Base-by-base conservation (phyloP, 2,888 invertebrate genomes). In the Terebella lapidaria region DNA sequence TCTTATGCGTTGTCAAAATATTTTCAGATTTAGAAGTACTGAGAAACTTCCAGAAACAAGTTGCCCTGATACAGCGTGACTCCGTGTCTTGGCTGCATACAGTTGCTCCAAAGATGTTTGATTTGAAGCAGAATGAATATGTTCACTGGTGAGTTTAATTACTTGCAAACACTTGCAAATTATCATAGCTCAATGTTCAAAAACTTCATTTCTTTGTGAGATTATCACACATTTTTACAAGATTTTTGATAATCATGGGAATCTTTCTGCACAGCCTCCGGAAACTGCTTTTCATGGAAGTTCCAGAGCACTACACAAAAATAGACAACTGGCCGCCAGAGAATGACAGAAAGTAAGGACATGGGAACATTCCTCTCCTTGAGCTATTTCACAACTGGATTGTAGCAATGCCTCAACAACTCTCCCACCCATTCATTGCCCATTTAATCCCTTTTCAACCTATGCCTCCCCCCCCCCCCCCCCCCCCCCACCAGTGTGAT, bases 71-170 rank as follows among this genome's bases (percentile, higher is more conserved):
- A 68, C 94, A 96, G 81, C 84, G 89, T 67, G 90, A 93, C 72
- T 88, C 91, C 28, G 86, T 94, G 0, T 87, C 87, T 71, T 96
- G 95, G 95, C 83, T 96, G 75, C 89, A 92, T 69, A 89, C 89
- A 67, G 85, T 87, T 4, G 92, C 90, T 2, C 86, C 88, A 55
- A 85, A 87, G 61, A 83, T 89, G 64, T 92, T 89, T 78, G 84
- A 87, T 26, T 87, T 92, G 2, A 85, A 85, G 28, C 82, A 87
- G 0, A 84, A 84, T 30, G 92, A 92, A 72, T 90, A 88, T 74
- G 85, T 88, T 69, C 88, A 88, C 71, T 69, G 72, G 73, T 73
- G 61, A 56, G 61, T 66, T 49, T n/a, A n/a, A n/a, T n/a, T n/a
- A n/a, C n/a, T n/a, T n/a, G n/a, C n/a, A n/a, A n/a, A n/a, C n/a